Conservation (phyloP, 2,888 invertebrate species). For the Ochlodes sylvanus region DNA sequence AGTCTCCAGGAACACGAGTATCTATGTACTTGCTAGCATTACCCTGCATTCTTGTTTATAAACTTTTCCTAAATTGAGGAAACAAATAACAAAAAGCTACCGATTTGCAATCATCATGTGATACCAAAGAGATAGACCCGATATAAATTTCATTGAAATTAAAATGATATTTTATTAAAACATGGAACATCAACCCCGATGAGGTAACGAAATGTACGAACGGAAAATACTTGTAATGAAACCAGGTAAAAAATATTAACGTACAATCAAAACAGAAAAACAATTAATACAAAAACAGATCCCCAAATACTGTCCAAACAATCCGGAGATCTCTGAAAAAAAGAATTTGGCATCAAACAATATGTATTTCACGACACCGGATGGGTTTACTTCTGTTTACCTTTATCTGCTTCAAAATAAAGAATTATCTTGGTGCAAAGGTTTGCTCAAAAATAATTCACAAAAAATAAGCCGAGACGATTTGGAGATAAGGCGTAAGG, state of each 20-base stretch:
- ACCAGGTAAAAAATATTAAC: constrained; percentile 26
- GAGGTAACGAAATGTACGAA: not conserved
- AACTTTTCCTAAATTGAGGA: too few species aligned
- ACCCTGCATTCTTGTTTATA: too few species aligned
- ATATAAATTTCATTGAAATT: too few species aligned
- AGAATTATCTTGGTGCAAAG: constrained; percentile 29
- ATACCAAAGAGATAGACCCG: too few species aligned
- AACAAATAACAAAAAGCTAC: too few species aligned
- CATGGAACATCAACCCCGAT: too few species aligned
- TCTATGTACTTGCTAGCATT: too few species aligned
- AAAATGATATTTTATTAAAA: too few species aligned
- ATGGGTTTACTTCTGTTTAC: constrained; percentile 70
- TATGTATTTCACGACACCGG: constrained; percentile 63
- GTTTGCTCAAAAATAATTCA: constrained; percentile 61
- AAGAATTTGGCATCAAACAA: constrained; percentile 37
- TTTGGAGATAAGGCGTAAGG: constrained; percentile 58
- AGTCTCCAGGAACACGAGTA: too few species aligned
- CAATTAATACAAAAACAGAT: constrained; percentile 30
- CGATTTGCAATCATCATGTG: too few species aligned
- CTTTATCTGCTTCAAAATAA: constrained; percentile 53
- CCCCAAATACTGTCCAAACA: constrained; percentile 22
- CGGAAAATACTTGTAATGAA: not conserved
- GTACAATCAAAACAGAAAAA: constrained; percentile 20
- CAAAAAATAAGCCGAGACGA: constrained; percentile 60
- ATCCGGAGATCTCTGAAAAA: constrained; percentile 27